A percentile compares a stretch with the other conserved stretches of the same genome.
Evolutionary conservation across 2,113 vertebrate species (phyloP).

Genomic region (Gallinago undulata): DNA sequence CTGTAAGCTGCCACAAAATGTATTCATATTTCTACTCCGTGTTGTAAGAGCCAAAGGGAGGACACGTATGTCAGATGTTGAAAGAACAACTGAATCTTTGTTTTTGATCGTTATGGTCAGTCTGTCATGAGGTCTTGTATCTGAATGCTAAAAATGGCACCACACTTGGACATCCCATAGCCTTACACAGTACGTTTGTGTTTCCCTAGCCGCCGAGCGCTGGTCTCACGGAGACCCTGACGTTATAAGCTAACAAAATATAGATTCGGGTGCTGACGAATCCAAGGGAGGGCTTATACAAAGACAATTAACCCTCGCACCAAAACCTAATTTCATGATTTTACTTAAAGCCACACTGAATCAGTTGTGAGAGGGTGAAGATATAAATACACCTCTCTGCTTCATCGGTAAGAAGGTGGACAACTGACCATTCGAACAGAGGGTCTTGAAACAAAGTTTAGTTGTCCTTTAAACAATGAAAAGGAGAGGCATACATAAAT

Average conservation of each 20-base stretch:
- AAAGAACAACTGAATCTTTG: conserved; percentile 65
- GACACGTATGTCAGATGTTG: conserved; percentile 49
- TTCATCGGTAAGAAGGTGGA: conserved; percentile 34
- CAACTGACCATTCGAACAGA: conserved; percentile 27
- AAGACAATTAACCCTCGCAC: conserved; percentile 52
- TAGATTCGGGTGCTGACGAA: conserved; percentile 51
- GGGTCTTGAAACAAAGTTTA: conserved; percentile 43
- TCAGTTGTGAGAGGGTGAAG: conserved; percentile 48
- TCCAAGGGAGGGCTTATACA: conserved; percentile 16
- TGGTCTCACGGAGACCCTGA: conserved; percentile 66
- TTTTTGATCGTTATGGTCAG: conserved; percentile 58
- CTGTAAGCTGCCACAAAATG: conserved; percentile 69
- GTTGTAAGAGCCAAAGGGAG: conserved; percentile 61
- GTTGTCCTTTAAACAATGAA: conserved; percentile 48
- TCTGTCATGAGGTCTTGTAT: conserved; percentile 53
- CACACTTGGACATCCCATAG: conserved; percentile 51
- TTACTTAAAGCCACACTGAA: conserved; percentile 54
- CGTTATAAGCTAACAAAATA: conserved; percentile 58
- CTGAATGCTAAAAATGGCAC: conserved; percentile 58
- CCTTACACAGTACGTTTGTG: conserved; percentile 37
- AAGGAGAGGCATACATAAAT: conserved; percentile 63
- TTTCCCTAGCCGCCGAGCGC: conserved; percentile 36
- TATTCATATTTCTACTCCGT: conserved; percentile 58
- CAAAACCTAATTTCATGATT: conserved; percentile 41
- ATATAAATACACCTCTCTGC: conserved; percentile 41